Percentiles rank a stretch among this genome's conserved stretches.
Evolutionary conservation across 2,113 vertebrate species (phyloP).

Genomic region (Harpagus bidentatus): DNA sequence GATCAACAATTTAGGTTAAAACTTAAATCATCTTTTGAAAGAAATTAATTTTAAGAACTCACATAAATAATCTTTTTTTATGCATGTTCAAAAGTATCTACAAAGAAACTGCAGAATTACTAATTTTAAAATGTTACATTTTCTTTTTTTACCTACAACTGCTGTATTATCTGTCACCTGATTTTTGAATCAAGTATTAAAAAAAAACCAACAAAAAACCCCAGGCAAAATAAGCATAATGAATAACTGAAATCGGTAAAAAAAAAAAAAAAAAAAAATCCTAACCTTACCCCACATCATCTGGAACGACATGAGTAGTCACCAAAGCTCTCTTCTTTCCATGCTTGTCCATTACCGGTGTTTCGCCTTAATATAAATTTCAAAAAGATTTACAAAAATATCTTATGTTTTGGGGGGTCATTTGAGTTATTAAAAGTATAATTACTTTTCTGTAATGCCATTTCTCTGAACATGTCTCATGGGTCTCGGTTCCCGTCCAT

Average conservation of each 20-base stretch:
- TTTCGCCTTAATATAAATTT: slow-evolving; percentile 56
- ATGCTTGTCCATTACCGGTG: slow-evolving; percentile 64
- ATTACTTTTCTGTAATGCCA: not conserved
- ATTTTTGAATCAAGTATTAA: not conserved
- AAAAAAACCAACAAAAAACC: too few species aligned
- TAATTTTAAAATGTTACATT: not conserved
- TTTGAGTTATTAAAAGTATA: not conserved
- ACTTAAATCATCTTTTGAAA: not conserved
- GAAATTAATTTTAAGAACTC: not conserved
- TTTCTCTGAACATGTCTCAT: not conserved
- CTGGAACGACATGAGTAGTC: slow-evolving; percentile 27
- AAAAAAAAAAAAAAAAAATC: not conserved
- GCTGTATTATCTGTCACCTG: not conserved
- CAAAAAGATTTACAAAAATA: not conserved
- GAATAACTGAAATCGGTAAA: not conserved
- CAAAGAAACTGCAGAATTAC: not conserved
- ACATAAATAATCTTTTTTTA: not conserved
- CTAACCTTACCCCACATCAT: slow-evolving; percentile 73
- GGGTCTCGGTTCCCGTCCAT: not conserved
- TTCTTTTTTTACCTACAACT: not conserved
- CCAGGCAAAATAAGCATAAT: not conserved
- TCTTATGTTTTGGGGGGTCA: not conserved
- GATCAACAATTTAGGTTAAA: not conserved
- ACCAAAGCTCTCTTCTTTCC: slow-evolving; percentile 71
- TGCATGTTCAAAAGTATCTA: not conserved